These are phyloP conservation scores for Drosophila kikkawai DNA, from an alignment of 1,140 invertebrate species.

Conservation along the genomic window DNA sequence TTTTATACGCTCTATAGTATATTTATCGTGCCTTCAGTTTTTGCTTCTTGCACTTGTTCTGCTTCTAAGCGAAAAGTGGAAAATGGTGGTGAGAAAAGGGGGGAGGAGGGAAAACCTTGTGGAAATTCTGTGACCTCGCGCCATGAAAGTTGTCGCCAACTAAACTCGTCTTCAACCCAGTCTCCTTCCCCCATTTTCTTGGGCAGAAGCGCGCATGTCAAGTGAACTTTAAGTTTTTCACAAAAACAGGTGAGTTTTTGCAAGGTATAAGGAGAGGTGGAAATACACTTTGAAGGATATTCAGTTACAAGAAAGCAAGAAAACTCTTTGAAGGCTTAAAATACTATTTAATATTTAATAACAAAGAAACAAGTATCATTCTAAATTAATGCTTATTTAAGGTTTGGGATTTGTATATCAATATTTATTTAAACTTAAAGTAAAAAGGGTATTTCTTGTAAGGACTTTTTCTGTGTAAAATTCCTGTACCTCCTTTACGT, in stretches of 20 bases:
- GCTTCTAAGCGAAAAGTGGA: conserved; percentile 19
- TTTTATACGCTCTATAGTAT: conserved; percentile 44
- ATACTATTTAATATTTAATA: too few species aligned
- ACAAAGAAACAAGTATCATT: not conserved
- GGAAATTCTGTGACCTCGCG: conserved; percentile 77
- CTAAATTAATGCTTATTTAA: too few species aligned
- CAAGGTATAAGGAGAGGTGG: not conserved
- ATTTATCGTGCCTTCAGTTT: conserved; percentile 74
- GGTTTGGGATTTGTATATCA: too few species aligned
- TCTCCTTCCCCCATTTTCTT: conserved; percentile 22
- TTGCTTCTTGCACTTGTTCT: conserved; percentile 72
- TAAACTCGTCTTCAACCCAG: conserved; percentile 33
- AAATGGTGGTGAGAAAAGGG: not conserved
- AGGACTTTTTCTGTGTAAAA: not conserved
- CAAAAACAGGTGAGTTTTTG: conserved; percentile 23
- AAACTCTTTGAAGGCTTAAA: too few species aligned
- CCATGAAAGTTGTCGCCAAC: conserved; percentile 65
- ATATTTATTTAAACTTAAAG: too few species aligned
- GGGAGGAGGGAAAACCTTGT: conserved; percentile 40
- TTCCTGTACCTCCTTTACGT: not conserved
- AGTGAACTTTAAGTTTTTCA: conserved; percentile 60
- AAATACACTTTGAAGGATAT: conserved; percentile 49
- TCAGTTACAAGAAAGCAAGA: fast-evolving
- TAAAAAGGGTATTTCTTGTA: not conserved
- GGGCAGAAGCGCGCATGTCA: conserved; percentile 37